Evolutionary conservation across 1,140 invertebrate species (phyloP).

Genomic region (Chrysomallon squamiferum): DNA sequence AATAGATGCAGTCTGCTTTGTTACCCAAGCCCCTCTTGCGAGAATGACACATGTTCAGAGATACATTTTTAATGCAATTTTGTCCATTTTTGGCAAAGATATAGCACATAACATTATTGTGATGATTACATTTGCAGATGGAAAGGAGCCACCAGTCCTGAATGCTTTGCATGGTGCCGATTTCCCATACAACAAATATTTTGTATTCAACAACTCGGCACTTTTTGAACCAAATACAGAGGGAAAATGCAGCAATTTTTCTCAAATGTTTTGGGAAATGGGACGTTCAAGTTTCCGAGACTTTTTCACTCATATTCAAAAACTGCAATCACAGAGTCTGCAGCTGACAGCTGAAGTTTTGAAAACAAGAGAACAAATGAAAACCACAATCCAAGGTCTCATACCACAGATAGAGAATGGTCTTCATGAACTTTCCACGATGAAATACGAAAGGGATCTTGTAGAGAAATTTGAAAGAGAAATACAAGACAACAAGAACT

Average conservation of each 20-base stretch:
- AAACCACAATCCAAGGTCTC: slow-evolving; percentile 15
- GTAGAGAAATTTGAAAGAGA: slow-evolving; percentile 18
- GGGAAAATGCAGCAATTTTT: not conserved
- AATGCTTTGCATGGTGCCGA: slow-evolving; percentile 18
- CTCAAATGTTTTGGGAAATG: slow-evolving; percentile 29
- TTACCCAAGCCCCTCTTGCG: no score
- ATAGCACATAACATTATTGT: slow-evolving; percentile 35
- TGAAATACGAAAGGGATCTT: slow-evolving; percentile 12
- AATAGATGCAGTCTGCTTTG: slow-evolving; percentile 25
- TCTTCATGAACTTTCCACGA: slow-evolving; percentile 10
- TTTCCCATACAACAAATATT: slow-evolving; percentile 19
- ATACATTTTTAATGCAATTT: slow-evolving; percentile 37
- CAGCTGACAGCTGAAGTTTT: slow-evolving; percentile 23
- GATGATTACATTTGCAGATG: slow-evolving; percentile 39
- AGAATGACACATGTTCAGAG: not conserved
- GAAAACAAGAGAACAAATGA: slow-evolving; percentile 7
- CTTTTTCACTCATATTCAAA: slow-evolving; percentile 23
- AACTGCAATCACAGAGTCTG: slow-evolving; percentile 21
- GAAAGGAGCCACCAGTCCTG: slow-evolving; percentile 15
- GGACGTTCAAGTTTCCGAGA: slow-evolving; percentile 18
- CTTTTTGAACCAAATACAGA: slow-evolving; percentile 6
- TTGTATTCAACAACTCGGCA: slow-evolving; percentile 7
- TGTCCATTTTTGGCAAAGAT: slow-evolving; percentile 43
- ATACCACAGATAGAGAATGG: slow-evolving; percentile 14
- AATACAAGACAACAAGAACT: slow-evolving; percentile 30